Base-by-base conservation (phyloP, 1,140 invertebrate genomes). In the Bombus superbus region DNA sequence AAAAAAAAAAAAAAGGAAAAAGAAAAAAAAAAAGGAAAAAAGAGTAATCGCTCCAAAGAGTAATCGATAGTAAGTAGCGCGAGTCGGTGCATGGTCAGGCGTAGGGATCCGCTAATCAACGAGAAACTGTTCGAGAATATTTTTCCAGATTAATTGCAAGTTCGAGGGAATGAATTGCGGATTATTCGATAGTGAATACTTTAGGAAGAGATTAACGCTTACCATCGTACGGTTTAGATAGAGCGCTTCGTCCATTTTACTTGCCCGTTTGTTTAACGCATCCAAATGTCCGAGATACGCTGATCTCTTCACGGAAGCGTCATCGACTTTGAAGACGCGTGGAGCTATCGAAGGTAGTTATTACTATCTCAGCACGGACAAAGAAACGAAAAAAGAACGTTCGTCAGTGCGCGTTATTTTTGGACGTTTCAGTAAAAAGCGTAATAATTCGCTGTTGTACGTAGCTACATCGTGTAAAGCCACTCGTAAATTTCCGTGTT, bases 401-500 rank as follows among this genome's bases (percentile, higher is more conserved):
- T 81, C 13, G 3, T 47, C 0, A 0, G 11, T 15, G 5, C 25
- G 22, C 2, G 32, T 44, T 40, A 59, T 81, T 10, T 74, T 35
- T 5, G 3, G 1, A 15, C 44, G n/a, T 25, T 32, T 53, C 3
- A 25, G 9, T 10, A 10, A 13, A 42, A 40, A n/a, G 10, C 35
- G 13, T 42, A 9, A 9, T 18, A 4, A 22, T n/a, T 22, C 6
- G 25, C 3, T 18, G 25, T 18, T 38, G 4, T 2, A 10, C 28
- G 8, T 2, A 18, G 13, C 35, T 32, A 11, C 1, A 6, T 4
- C 53, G 53, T 8, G 28, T 13, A 35, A 42, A 35, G 47, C 6
- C 15, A 32, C 4, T 57, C n/a, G 75, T 83, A 83, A 71, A 83
- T 78, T 78, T 83, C 42, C 4, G 1, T 8, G 38, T 40, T 32